Evolutionary conservation across 1,140 invertebrate species (phyloP).

Genomic region (Hydropsyche tenuis): DNA sequence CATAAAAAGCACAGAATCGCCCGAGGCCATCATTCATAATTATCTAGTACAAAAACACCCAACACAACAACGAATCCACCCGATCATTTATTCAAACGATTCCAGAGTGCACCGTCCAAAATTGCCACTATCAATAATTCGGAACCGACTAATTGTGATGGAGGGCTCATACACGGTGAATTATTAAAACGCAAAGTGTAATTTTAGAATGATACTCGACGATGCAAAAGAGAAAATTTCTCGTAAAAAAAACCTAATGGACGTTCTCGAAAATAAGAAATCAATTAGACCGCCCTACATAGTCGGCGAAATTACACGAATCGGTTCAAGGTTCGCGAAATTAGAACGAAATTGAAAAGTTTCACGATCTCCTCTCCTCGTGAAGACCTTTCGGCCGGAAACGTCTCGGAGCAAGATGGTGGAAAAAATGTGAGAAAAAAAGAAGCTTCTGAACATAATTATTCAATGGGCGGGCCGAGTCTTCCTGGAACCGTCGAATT

Average conservation of each 20-base stretch:
- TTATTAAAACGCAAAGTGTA: too few relatives aligned
- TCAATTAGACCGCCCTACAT: not conserved
- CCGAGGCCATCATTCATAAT: too few relatives aligned
- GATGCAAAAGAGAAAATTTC: not conserved
- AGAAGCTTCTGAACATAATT: slow-evolving; percentile 16
- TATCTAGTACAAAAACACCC: too few relatives aligned
- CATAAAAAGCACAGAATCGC: too few relatives aligned
- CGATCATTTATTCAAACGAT: too few relatives aligned
- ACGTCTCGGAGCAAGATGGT: not conserved
- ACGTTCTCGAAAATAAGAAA: slow-evolving; percentile 1
- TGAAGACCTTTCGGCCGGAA: not conserved
- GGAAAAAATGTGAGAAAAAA: not conserved
- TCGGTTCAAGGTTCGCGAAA: not conserved
- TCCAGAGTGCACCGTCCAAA: too few relatives aligned
- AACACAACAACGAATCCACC: too few relatives aligned
- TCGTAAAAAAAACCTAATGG: not conserved
- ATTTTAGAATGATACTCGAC: too few relatives aligned
- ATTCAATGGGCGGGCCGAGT: slow-evolving; percentile 20
- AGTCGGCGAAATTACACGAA: not conserved
- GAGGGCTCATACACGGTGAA: too few relatives aligned
- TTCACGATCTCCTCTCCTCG: not conserved
- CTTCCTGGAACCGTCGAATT: slow-evolving; percentile 33
- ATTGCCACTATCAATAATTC: too few relatives aligned
- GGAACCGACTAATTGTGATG: too few relatives aligned
- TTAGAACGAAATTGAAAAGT: not conserved